A percentile compares a stretch with the other conserved stretches of the same genome.
These are phyloP conservation scores for Calidris pygmaea DNA, from an alignment of 2,113 vertebrate genomes.

Conservation along the genomic window DNA sequence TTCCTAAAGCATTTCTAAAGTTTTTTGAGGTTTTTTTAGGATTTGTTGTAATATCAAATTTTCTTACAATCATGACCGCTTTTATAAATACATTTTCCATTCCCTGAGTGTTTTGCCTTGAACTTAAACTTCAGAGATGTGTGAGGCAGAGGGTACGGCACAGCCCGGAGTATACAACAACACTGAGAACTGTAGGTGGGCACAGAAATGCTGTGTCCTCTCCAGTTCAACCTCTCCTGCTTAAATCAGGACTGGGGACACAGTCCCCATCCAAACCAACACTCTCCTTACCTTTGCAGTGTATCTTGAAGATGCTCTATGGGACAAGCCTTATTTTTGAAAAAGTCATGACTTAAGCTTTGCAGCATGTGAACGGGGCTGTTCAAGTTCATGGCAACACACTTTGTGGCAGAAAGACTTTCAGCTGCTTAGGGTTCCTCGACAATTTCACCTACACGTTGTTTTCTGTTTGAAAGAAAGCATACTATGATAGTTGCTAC, in stretches of 20 bases:
- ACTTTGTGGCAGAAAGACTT: not conserved
- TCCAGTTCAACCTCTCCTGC: not conserved
- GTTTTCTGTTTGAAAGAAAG: not conserved
- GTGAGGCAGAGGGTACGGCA: not conserved
- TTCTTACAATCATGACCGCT: not conserved
- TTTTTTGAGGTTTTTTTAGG: not conserved
- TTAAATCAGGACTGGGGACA: not conserved
- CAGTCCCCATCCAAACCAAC: not conserved
- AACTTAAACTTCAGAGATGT: not conserved
- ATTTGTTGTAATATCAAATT: slow-evolving; percentile 2
- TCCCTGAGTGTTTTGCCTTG: not conserved
- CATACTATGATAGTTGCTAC: not conserved
- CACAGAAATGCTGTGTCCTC: not conserved
- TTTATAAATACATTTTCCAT: not conserved
- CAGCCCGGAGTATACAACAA: not conserved
- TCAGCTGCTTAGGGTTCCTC: not conserved
- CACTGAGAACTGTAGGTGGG: not conserved
- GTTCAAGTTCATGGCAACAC: not conserved
- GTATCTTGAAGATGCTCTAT: not conserved
- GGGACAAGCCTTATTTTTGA: not conserved
- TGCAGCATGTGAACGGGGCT: accelerated
- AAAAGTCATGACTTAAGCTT: not conserved
- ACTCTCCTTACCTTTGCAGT: not conserved
- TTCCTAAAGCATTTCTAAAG: not conserved
- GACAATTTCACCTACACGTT: not conserved